A percentile compares a stretch with the other conserved stretches of the same genome.
Evolutionary conservation across 92 coral and sea anemone species (phyloP).

Genomic region (Siderastrea radians): DNA sequence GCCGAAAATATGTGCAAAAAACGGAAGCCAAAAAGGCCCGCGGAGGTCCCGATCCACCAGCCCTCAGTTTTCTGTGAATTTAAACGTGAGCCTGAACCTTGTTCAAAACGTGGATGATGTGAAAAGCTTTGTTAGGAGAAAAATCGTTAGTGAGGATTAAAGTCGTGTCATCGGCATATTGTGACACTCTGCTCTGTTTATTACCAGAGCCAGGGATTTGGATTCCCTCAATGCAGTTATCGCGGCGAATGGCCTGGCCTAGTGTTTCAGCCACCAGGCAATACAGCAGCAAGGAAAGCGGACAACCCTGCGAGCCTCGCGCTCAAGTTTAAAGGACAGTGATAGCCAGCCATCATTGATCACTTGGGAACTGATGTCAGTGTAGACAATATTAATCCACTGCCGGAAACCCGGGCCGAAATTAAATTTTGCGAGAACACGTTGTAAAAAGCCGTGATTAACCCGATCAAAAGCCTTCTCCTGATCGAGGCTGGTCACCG

Average conservation of each 20-base stretch:
- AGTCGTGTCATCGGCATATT: slow-evolving; percentile 38
- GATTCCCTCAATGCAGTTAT: slow-evolving; percentile 4
- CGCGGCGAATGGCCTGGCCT: slow-evolving; percentile 20
- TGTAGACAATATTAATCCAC: too few relatives aligned
- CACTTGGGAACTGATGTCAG: too few relatives aligned
- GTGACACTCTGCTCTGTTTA: slow-evolving; percentile 4
- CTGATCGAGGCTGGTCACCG: too few relatives aligned
- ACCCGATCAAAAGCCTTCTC: too few relatives aligned
- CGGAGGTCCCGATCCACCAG: slow-evolving; percentile 47
- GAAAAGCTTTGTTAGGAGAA: slow-evolving; percentile 19
- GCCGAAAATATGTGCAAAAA: too few relatives aligned
- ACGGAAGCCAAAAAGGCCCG: slow-evolving; percentile 47
- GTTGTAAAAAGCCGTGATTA: too few relatives aligned
- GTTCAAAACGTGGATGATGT: slow-evolving; percentile 12
- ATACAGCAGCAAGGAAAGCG: neutral
- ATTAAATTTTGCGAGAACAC: too few relatives aligned
- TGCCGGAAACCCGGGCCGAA: too few relatives aligned
- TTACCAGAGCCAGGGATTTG: neutral
- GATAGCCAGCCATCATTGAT: too few relatives aligned
- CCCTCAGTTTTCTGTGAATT: slow-evolving; percentile 57
- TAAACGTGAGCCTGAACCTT: slow-evolving; percentile 40
- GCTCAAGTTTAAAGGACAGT: too few relatives aligned
- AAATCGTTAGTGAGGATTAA: slow-evolving; percentile 2
- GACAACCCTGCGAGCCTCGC: too few relatives aligned
- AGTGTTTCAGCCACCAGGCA: neutral